Conservation (phyloP, 2,888 invertebrate genomes). For the Lepidochitona cinerea region DNA sequence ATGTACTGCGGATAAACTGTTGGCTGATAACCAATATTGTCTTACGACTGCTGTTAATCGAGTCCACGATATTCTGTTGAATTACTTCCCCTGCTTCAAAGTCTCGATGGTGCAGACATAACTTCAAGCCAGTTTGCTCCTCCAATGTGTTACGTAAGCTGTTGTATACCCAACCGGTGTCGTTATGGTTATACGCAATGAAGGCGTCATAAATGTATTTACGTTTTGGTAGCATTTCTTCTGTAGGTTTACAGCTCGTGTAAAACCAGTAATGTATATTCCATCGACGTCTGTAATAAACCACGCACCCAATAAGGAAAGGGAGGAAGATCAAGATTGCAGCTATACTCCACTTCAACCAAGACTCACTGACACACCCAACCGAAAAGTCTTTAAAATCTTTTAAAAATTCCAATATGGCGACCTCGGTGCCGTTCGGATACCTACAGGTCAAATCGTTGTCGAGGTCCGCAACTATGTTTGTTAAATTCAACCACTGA, state of each 20-base stretch:
- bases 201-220: conserved; percentile 5
- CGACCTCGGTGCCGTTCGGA: background rate
- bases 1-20: background rate
- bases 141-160: background rate
- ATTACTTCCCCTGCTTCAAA: background rate
- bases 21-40: background rate
- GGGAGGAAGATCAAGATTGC: too few species aligned
- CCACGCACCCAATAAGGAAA: background rate
- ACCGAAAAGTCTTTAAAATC: background rate
- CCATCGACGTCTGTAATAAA: background rate
- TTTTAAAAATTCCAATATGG: too few species aligned
- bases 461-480: background rate
- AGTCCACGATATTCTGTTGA: background rate
- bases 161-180: background rate
- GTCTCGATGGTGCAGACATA: background rate
- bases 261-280: conserved; percentile 2
- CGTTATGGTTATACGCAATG: background rate
- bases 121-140: background rate
- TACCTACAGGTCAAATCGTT: background rate
- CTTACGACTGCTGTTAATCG: background rate
- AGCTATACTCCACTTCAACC: background rate
- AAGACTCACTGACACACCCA: background rate
- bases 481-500: background rate
- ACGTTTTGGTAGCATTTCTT: background rate
- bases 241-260: background rate